Base-by-base conservation (phyloP, 23 tunicate genomes). In the Aplidium turbinatum region DNA sequence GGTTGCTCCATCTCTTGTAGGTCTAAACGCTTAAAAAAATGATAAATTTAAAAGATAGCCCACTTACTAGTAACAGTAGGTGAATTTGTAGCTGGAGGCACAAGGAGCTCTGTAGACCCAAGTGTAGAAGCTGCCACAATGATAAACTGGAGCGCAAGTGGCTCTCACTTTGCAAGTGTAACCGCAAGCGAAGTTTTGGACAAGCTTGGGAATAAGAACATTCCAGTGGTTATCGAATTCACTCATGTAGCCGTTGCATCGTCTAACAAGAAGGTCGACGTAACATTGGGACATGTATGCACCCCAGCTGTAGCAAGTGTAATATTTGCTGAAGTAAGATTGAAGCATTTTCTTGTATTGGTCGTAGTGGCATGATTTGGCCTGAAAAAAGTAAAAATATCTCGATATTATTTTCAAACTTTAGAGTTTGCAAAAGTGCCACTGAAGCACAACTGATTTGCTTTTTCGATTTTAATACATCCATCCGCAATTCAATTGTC, bases 171-270 rank as follows among this genome's bases (percentile, higher is more conserved):
- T 63, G 63, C 83, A 78, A 52, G 48, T 78, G 83, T 50, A 78
- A 47, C 54, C 48, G 47, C 83, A 78, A 35, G 75, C 42, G 83
- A 50, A 78, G 53, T 65, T 65, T n/a, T 1, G 30, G 35, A 65
- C 75, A 25, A 78, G 74, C 52, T 52, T 66, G 74, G 65, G 66
- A 58, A 65, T 46, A 42, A 65, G 52, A 35, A 24, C 25, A 2
- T 29, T 47, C 83, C 83, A 78, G 75, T 66, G 38, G 25, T 24
- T 32, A 48, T 78, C 83, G 75, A 78, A 78, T 50, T 65, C 29
- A 34, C 22, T 1, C 75, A 78, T 50, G 35, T 65, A 75, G 21
- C 11, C 33, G 38, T 33, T 22, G 66, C 57, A 33, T 28, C 30
- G 4, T 27, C 54, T 28, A 47, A 28, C 33, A 24, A 78, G n/a